Evolutionary conservation across 2,888 invertebrate genomes (phyloP).

Genomic region (Epinotia ramella): DNA sequence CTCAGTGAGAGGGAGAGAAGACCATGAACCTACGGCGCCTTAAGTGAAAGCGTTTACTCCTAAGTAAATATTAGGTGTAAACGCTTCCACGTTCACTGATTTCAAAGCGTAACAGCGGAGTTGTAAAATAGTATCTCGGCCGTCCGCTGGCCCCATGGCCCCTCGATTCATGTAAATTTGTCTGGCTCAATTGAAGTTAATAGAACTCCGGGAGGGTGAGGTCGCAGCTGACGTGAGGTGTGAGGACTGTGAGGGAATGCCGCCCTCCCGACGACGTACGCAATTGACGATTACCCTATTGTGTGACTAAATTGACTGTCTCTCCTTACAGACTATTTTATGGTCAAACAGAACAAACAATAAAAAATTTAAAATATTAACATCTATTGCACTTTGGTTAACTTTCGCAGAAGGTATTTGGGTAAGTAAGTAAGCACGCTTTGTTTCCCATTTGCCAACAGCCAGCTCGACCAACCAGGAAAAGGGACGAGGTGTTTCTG

Average conservation of each 20-base stretch:
- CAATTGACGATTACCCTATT: slow-evolving; percentile 63
- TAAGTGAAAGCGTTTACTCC: too few species aligned
- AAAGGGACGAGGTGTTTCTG: too few species aligned
- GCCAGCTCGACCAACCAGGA: too few species aligned
- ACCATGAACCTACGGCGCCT: too few species aligned
- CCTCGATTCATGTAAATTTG: slow-evolving; percentile 80
- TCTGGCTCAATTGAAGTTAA: slow-evolving; percentile 85
- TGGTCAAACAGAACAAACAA: neutral
- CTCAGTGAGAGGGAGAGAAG: too few species aligned
- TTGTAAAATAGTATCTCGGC: neutral
- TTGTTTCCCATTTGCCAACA: too few species aligned
- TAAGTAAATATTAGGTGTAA: neutral
- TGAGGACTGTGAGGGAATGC: slow-evolving; percentile 75
- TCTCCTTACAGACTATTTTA: slow-evolving; percentile 8
- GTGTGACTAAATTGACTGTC: slow-evolving; percentile 35
- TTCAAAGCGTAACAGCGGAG: neutral
- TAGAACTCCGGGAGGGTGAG: slow-evolving; percentile 80
- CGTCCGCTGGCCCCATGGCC: slow-evolving; percentile 55
- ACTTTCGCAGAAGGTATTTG: too few species aligned
- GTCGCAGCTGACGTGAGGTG: slow-evolving; percentile 82
- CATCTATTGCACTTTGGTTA: too few species aligned
- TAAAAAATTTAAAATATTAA: neutral
- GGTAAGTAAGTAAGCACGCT: too few species aligned
- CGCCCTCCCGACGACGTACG: slow-evolving; percentile 64
- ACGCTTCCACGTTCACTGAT: neutral